Evolutionary conservation across 2,888 invertebrate genomes (phyloP).

Genomic region (Corbicula japonica): DNA sequence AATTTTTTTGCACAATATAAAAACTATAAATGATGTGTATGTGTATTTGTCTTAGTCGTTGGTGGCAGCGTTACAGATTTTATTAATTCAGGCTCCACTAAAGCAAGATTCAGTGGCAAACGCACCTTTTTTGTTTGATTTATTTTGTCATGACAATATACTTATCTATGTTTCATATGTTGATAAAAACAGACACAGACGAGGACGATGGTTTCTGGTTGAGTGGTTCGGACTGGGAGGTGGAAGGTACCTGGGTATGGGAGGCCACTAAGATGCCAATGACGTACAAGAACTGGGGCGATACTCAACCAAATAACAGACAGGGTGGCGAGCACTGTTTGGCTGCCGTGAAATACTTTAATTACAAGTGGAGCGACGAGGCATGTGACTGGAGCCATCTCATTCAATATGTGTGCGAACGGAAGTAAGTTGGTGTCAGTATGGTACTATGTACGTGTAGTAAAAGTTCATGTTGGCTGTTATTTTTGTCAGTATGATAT

Average conservation of each 20-base stretch:
- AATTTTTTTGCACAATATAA: not conserved
- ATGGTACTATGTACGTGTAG: no score
- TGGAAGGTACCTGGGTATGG: slow-evolving; percentile 30
- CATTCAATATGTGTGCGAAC: slow-evolving; percentile 49
- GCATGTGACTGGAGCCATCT: slow-evolving; percentile 28
- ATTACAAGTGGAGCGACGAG: slow-evolving; percentile 51
- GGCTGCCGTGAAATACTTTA: slow-evolving; percentile 44
- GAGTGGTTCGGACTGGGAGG: slow-evolving; percentile 17
- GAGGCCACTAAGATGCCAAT: slow-evolving; percentile 9
- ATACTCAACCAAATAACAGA: slow-evolving; percentile 42
- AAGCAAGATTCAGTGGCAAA: not conserved
- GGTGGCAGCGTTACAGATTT: not conserved
- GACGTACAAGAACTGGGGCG: slow-evolving; percentile 26
- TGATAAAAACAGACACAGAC: slow-evolving; percentile 26
- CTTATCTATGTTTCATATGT: no score
- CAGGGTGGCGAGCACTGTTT: slow-evolving; percentile 37
- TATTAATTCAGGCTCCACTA: not conserved
- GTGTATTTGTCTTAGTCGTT: not conserved
- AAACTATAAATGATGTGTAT: not conserved
- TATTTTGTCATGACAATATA: no score
- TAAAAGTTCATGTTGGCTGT: no score
- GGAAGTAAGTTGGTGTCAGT: slow-evolving; percentile 41
- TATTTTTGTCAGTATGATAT: no score
- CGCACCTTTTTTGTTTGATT: no score
- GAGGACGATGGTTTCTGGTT: slow-evolving; percentile 49